A percentile compares a stretch with the other conserved stretches of the same genome.
These are phyloP conservation scores for Drosophila littoralis DNA, from an alignment of 1,140 invertebrate species.

Conservation along the genomic window DNA sequence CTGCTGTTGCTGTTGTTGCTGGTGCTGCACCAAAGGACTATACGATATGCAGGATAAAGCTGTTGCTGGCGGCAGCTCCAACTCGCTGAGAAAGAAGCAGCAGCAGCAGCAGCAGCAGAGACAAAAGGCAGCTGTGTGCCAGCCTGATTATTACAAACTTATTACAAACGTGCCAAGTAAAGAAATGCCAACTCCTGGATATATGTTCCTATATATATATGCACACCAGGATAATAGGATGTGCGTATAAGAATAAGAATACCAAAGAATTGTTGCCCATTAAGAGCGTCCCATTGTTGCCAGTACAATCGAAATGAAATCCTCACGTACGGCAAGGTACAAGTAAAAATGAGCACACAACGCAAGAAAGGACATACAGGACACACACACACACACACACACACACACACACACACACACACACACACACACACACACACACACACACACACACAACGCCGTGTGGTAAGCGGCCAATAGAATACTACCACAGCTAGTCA, in stretches of 20 bases:
- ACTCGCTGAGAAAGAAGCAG: constrained; percentile 3
- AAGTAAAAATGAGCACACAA: constrained; percentile 67
- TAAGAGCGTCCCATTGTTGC: constrained; percentile 47
- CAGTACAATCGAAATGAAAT: constrained; percentile 62
- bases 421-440: no score
- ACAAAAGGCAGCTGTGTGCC: constrained; percentile 41
- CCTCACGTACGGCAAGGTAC: constrained; percentile 42
- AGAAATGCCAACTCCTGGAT: constrained; percentile 7
- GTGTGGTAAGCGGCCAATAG: no score
- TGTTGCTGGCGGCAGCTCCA: constrained; percentile 21
- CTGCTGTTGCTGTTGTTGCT: constrained; percentile 43
- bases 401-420: no score
- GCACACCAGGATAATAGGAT: constrained; percentile 23
- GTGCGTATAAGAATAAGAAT: constrained; percentile 34
- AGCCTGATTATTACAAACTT: constrained; percentile 56
- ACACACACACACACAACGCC: no score
- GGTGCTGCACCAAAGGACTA: constrained; percentile 46
- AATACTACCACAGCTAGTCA: no score
- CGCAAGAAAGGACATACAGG: constrained; percentile 36
- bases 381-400: constrained; percentile 8
- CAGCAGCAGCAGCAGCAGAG: constrained; percentile 19
- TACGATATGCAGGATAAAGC: constrained; percentile 26
- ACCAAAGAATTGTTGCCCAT: constrained; percentile 40
- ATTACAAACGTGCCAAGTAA: constrained; percentile 48
- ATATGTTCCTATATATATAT: constrained; percentile 10